Percentiles rank a stretch among this genome's conserved stretches.
phyloP scores from a whole-genome alignment of 1,140 invertebrate species.

The Panonychus citri region DNA sequence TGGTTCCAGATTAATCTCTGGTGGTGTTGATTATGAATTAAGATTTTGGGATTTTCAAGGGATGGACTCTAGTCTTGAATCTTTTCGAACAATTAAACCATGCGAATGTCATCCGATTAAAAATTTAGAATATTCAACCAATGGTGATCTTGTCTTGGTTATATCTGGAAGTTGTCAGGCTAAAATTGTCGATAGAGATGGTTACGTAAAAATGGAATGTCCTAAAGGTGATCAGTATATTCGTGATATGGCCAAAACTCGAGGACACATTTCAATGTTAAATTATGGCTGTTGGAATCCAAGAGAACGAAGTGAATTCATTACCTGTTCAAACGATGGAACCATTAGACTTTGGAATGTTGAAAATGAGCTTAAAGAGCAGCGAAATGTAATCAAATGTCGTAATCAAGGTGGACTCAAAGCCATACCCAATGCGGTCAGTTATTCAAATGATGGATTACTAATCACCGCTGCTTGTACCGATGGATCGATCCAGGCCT shows the following conservation, averaged over 20 bases:
- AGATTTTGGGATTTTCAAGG: constrained; percentile 95
- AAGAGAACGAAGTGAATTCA: constrained; percentile 64
- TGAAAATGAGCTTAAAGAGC: constrained; percentile 38
- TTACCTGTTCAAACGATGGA: constrained; percentile 76
- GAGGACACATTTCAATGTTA: constrained; percentile 79
- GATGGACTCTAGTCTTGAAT: constrained; percentile 72
- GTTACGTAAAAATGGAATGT: constrained; percentile 82
- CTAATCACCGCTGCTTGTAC: constrained; percentile 68
- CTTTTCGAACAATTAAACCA: constrained; percentile 72
- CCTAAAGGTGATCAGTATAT: constrained; percentile 87
- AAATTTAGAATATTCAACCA: constrained; percentile 66
- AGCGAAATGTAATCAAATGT: constrained; percentile 70
- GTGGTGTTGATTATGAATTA: constrained; percentile 75
- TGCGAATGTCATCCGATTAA: constrained; percentile 88
- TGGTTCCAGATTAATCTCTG: constrained; percentile 72
- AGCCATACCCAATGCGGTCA: constrained; percentile 59
- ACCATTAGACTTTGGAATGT: constrained; percentile 50
- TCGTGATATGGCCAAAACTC: constrained; percentile 73
- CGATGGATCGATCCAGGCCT: constrained; percentile 92
- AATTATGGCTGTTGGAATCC: constrained; percentile 88
- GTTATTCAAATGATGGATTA: constrained; percentile 63
- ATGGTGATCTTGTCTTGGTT: constrained; percentile 79
- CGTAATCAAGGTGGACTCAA: constrained; percentile 64
- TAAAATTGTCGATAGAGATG: constrained; percentile 84
- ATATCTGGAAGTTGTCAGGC: constrained; percentile 63